Percentiles rank a stretch among this genome's conserved stretches.
phyloP scores from a whole-genome alignment of 2,113 vertebrate genomes.

The Rhea pennata region DNA sequence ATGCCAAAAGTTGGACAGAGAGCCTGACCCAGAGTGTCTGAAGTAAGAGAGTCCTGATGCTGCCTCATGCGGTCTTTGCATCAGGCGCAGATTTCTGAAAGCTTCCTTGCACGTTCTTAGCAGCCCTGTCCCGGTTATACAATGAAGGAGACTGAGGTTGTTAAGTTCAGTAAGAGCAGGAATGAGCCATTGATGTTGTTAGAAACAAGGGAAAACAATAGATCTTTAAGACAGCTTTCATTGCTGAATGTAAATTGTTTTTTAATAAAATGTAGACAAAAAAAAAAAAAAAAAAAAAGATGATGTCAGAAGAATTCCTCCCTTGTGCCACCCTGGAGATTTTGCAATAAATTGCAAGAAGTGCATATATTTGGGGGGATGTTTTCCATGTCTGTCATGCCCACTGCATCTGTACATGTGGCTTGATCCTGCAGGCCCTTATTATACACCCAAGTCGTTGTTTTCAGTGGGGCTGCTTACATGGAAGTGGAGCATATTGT shows the following conservation, averaged over 20 bases:
- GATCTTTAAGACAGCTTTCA: slow-evolving; percentile 65
- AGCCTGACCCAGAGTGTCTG: neutral
- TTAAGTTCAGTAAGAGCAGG: slow-evolving; percentile 64
- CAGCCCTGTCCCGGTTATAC: slow-evolving; percentile 6
- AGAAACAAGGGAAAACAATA: slow-evolving; percentile 62
- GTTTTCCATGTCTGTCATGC: neutral
- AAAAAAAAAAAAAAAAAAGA: slow-evolving; percentile 39
- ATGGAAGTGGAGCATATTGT: neutral
- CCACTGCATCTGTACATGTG: neutral
- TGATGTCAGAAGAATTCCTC: slow-evolving; percentile 50
- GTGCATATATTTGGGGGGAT: neutral
- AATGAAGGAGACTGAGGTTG: slow-evolving; percentile 58
- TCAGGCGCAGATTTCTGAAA: slow-evolving; percentile 13
- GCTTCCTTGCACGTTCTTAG: slow-evolving; percentile 33
- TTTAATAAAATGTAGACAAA: slow-evolving; percentile 66
- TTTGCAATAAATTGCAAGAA: neutral
- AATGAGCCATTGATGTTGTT: slow-evolving; percentile 71
- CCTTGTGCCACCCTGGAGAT: slow-evolving; percentile 53
- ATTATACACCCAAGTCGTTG: neutral
- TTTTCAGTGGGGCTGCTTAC: neutral
- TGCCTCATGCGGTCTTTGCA: neutral
- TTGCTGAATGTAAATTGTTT: slow-evolving; percentile 61
- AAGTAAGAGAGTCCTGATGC: neutral
- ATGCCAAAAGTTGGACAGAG: slow-evolving; percentile 24
- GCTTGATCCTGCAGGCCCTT: neutral